Conservation (phyloP, 2,888 invertebrate species). For the Odontomyia ornata region DNA sequence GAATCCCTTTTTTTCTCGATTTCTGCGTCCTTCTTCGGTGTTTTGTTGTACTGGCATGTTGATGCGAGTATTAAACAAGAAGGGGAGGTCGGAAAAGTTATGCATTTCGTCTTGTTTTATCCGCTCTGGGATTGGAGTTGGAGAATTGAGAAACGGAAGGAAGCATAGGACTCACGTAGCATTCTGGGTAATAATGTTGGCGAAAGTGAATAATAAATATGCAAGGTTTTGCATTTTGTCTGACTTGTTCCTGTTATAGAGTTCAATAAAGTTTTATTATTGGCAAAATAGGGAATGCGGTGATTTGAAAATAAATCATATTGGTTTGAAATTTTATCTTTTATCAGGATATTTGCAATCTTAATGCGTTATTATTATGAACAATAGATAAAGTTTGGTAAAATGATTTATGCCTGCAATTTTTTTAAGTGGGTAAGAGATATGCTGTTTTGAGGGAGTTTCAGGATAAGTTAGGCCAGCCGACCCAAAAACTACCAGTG, state of each 20-base stretch:
- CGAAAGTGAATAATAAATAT: slow-evolving; percentile 19
- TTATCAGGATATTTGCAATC: too few relatives aligned
- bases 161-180: neutral
- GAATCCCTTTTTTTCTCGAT: neutral
- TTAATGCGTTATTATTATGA: too few relatives aligned
- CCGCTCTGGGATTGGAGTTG: neutral
- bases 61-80: neutral
- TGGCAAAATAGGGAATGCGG: too few relatives aligned
- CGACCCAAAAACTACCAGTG: too few relatives aligned
- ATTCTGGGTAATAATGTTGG: slow-evolving; percentile 15
- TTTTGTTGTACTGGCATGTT: neutral
- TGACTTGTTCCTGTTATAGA: neutral
- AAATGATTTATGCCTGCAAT: too few relatives aligned
- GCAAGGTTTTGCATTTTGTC: neutral
- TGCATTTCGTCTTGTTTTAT: neutral
- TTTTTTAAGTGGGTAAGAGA: too few relatives aligned
- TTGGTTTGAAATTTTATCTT: too few relatives aligned
- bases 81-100: neutral
- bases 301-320: too few relatives aligned
- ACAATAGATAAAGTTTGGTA: too few relatives aligned
- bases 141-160: neutral
- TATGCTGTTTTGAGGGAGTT: too few relatives aligned
- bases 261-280: too few relatives aligned
- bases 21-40: neutral
- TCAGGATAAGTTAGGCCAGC: too few relatives aligned